phyloP scores from a whole-genome alignment of 2,888 invertebrate genomes.

The Tryphoninae sp. region DNA sequence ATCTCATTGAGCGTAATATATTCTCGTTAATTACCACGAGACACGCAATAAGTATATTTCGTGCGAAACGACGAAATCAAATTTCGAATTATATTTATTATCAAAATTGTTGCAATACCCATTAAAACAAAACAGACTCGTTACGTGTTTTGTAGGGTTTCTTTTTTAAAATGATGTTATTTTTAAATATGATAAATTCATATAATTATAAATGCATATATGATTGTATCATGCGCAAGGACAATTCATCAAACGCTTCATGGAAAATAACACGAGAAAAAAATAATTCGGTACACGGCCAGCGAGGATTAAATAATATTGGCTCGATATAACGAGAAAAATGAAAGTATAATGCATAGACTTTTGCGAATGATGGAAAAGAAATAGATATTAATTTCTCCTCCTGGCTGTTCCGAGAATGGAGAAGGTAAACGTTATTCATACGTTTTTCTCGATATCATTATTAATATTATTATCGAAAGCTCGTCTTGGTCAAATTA shows the following conservation, averaged over 20 bases:
- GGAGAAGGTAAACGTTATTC: slow-evolving; percentile 17
- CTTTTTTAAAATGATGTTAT: slow-evolving; percentile 35
- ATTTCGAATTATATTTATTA: slow-evolving; percentile 47
- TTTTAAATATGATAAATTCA: slow-evolving; percentile 32
- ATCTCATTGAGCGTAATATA: slow-evolving; percentile 66
- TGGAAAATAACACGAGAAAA: slow-evolving; percentile 43
- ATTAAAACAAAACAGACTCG: slow-evolving; percentile 21
- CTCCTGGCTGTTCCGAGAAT: slow-evolving; percentile 77
- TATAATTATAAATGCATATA: slow-evolving; percentile 50
- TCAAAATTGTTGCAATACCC: not conserved
- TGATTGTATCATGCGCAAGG: slow-evolving; percentile 45
- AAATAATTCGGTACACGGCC: slow-evolving; percentile 71
- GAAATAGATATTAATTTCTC: slow-evolving; percentile 79
- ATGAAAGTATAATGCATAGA: not conserved
- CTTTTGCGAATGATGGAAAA: slow-evolving; percentile 20
- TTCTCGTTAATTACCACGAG: slow-evolving; percentile 60
- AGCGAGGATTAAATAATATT: slow-evolving; percentile 81
- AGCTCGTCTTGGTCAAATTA: slow-evolving; percentile 58
- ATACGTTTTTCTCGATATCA: slow-evolving; percentile 47
- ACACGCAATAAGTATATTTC: not conserved
- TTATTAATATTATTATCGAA: slow-evolving; percentile 50
- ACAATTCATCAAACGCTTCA: slow-evolving; percentile 59
- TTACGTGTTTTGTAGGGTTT: slow-evolving; percentile 43
- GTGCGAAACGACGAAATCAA: slow-evolving; percentile 49
- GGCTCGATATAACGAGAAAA: slow-evolving; percentile 6